Conservation (phyloP, 2,113 vertebrate genomes). For the Pelecanoides urinatrix region DNA sequence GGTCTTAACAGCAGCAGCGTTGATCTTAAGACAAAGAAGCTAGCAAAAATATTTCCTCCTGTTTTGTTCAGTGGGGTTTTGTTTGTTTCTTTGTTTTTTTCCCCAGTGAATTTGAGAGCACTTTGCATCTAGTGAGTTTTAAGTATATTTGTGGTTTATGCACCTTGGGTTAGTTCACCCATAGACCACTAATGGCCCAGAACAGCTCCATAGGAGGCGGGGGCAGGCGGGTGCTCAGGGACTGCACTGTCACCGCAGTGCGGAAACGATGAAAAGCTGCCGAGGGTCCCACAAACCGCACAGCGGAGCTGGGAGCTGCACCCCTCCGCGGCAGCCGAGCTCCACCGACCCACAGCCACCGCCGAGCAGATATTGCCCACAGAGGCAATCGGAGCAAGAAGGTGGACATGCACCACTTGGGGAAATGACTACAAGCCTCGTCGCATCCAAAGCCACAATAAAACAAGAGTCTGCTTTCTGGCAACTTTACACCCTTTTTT, state of each 20-base stretch:
- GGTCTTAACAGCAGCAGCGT: neutral
- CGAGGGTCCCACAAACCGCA: neutral
- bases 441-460: neutral
- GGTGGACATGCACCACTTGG: neutral
- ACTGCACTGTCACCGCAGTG: rapidly evolving
- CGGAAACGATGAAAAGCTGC: neutral
- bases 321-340: rapidly evolving
- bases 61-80: neutral
- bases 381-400: neutral
- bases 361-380: neutral
- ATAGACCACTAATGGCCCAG: neutral
- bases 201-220: neutral
- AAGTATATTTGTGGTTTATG: neutral
- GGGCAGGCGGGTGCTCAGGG: rapidly evolving
- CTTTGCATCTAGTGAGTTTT: neutral
- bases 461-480: neutral
- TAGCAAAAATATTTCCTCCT: neutral
- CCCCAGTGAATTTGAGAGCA: neutral
- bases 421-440: neutral
- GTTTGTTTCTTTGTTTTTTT: neutral
- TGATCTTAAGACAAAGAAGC: neutral
- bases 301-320: neutral
- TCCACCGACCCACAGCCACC: neutral
- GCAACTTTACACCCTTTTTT: neutral
- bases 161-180: neutral